Conservation (phyloP, 1,140 invertebrate species). For the Eufriesea mexicana region DNA sequence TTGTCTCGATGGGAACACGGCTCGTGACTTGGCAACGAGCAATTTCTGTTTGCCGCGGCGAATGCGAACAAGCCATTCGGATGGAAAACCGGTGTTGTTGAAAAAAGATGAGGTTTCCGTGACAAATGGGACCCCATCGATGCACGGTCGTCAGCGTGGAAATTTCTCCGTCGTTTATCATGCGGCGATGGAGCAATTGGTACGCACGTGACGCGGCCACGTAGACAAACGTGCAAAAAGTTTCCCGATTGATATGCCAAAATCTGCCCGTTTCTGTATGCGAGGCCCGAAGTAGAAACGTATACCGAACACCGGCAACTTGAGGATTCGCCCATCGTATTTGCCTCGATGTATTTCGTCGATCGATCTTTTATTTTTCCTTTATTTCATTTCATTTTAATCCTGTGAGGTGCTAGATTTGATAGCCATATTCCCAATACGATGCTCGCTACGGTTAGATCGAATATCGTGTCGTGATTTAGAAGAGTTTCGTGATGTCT, state of each 20-base stretch:
- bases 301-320: neutral
- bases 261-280: slow-evolving; percentile 10
- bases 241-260: neutral
- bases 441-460: no score
- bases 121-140: slow-evolving; percentile 45
- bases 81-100: slow-evolving; percentile 37
- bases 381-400: no score
- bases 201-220: slow-evolving; percentile 34
- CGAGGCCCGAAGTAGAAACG: neutral
- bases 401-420: no score
- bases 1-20: neutral
- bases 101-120: slow-evolving; percentile 48
- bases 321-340: no score
- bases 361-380: no score
- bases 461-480: no score
- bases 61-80: slow-evolving; percentile 9
- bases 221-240: slow-evolving; percentile 34
- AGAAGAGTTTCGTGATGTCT: no score
- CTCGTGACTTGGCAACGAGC: neutral
- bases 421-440: no score
- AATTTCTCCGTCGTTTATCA: slow-evolving; percentile 56
- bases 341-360: neutral
- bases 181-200: slow-evolving; percentile 35
- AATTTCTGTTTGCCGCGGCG: neutral
- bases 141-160: slow-evolving; percentile 43